Percentiles rank a stretch among this genome's conserved stretches.
Evolutionary conservation across 2,888 invertebrate genomes (phyloP).

Genomic region (Perdita meconis): DNA sequence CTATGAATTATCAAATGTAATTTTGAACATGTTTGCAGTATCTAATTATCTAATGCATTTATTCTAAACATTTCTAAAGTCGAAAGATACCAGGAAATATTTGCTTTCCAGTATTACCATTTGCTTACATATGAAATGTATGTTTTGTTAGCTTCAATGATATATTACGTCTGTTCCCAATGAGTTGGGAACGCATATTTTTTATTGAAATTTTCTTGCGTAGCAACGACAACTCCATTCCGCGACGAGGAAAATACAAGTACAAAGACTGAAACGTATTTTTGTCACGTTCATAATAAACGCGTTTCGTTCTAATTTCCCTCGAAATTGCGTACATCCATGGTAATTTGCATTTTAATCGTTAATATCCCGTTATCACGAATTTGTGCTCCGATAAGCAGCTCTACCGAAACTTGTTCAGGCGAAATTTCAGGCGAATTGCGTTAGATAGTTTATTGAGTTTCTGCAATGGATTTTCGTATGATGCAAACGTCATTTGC

Average conservation of each 20-base stretch:
- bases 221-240: background rate
- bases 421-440: conserved; percentile 46
- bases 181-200: background rate
- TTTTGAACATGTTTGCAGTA: too few species aligned
- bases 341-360: conserved; percentile 55
- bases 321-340: conserved; percentile 36
- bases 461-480: conserved; percentile 44
- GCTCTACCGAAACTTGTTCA: conserved; percentile 47
- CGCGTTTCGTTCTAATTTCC: conserved; percentile 48
- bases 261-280: conserved; percentile 17
- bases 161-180: background rate
- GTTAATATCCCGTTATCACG: conserved; percentile 57
- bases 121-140: too few species aligned
- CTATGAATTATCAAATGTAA: too few species aligned
- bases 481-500: conserved; percentile 28
- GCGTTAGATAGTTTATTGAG: conserved; percentile 50
- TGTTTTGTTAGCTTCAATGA: too few species aligned
- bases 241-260: conserved; percentile 4
- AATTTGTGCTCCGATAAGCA: conserved; percentile 49
- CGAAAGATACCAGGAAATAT: too few species aligned
- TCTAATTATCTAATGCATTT: too few species aligned
- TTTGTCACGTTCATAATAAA: conserved; percentile 47
- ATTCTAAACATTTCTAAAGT: too few species aligned
- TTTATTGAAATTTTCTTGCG: background rate
- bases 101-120: too few species aligned